Conservation (phyloP, 1,140 invertebrate genomes). For the Lepidurus couesii region DNA sequence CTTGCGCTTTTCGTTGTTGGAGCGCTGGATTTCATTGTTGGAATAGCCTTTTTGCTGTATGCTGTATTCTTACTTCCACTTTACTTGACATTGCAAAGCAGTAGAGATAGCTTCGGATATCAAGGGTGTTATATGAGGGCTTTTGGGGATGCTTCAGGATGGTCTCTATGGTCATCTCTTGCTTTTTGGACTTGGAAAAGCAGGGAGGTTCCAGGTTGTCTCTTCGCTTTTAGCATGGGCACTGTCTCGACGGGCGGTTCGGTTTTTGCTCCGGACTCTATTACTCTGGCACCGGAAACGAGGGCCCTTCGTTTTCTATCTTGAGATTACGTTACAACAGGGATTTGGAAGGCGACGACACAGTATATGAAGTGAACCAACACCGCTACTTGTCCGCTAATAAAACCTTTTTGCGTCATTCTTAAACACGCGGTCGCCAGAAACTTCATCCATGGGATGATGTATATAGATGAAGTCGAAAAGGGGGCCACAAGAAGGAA, state of each 20-base stretch:
- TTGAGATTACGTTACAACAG: neutral
- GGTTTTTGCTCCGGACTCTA: neutral
- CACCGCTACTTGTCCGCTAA: no score
- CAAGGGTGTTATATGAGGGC: slow-evolving; percentile 3
- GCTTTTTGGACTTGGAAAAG: neutral
- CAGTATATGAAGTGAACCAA: no score
- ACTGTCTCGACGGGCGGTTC: neutral
- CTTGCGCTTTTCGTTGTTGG: neutral
- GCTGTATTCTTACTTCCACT: no score
- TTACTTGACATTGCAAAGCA: neutral
- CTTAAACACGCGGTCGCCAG: no score
- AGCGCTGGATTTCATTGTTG: neutral
- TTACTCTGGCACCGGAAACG: slow-evolving; percentile 16
- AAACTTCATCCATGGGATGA: no score
- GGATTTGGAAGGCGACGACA: no score
- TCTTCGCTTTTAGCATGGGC: neutral
- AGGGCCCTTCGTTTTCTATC: neutral
- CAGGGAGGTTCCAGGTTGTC: slow-evolving; percentile 12
- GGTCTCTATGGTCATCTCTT: neutral
- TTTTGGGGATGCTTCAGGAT: neutral
- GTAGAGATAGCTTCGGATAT: neutral
- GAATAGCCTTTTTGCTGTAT: neutral
- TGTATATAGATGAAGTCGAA: no score
- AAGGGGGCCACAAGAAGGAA: no score
- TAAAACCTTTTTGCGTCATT: no score